Evolutionary conservation across 2,797 vertebrate genomes (phyloP).

Genomic region (Scleropages formosus): DNA sequence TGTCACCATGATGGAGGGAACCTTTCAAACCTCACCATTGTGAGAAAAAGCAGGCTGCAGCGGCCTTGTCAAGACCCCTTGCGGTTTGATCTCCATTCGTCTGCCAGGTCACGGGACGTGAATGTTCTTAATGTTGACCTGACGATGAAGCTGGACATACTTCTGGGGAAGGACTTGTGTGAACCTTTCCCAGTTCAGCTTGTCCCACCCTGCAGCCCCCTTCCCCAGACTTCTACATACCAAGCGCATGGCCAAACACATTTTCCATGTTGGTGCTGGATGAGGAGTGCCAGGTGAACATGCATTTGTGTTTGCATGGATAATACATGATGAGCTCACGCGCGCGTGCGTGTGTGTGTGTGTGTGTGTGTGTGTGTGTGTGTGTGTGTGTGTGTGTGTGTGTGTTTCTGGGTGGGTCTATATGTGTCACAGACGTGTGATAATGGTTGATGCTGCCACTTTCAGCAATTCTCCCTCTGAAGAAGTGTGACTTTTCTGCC

Average conservation of each 20-base stretch:
- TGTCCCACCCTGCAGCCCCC: no score
- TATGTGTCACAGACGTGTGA: not conserved
- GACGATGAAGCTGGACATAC: no score
- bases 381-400: constrained; percentile 28
- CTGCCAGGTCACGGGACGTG: no score
- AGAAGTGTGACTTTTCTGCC: not conserved
- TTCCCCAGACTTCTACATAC: no score
- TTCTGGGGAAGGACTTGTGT: no score
- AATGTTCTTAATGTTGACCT: no score
- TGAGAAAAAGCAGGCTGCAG: not conserved
- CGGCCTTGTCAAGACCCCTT: not conserved
- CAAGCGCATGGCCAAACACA: constrained; percentile 6
- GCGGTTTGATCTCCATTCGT: not conserved
- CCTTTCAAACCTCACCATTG: not conserved
- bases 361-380: not conserved
- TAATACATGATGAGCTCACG: not conserved
- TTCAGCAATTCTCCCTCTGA: not conserved
- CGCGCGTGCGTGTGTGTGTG: not conserved
- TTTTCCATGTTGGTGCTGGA: not conserved
- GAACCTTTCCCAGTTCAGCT: no score
- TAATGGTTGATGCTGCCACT: not conserved
- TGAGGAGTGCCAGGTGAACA: not conserved
- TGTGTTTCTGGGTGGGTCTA: constrained; percentile 46
- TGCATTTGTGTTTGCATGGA: not conserved
- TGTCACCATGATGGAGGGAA: not conserved